Base-by-base conservation (phyloP, 2,797 vertebrate species). In the Etheostoma nigrum region DNA sequence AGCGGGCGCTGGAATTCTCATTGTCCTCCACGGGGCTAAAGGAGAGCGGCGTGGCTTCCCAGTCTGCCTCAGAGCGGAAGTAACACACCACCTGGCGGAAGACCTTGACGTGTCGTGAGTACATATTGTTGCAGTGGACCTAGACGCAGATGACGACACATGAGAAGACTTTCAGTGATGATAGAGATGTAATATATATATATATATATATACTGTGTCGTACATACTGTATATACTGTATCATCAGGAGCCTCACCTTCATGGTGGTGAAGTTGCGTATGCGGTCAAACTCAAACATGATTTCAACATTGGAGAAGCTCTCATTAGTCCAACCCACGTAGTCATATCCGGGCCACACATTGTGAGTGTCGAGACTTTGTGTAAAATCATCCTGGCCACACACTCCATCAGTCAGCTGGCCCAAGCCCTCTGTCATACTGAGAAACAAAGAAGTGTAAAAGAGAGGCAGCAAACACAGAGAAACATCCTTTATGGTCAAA, bases 121-220 rank as follows among this genome's bases (percentile, higher is more conserved):
- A 97, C 97, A 99, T 98, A 94, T 99, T 99, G 95, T 98, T 99
- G 93, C 97, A 98, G 89, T 99, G 98, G 78, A 99, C 97, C 98
- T 99, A 91, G 55, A 65, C 0, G 4, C 40, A 51, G 51, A 73
- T 11, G 25, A 13, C 36, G 6, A 40, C 7, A 51, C 1, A 67
- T 0, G 5, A 0, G 0, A 51, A 36, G 54, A 21, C 16, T 33
- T 62, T 84, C 18, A 64, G 16, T 5, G 16, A 4, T 1, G 21
- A 45, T 3, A 57, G 42, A 53, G 27, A 48, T 0, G 13, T 5
- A 11, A 33, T 33, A 33, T 33, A 33, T 8, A 33, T 5, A 30
- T 30, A 30, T 30, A 30, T 30, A 30, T 30, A 30, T 30, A 30
- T 30, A 30, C 5, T 23, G 21, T 23, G 21, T 23, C 21, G 21